A percentile compares a stretch with the other conserved stretches of the same genome.
phyloP scores from a whole-genome alignment of 2,797 vertebrate genomes.

The Melanotaenia trifasciata region DNA sequence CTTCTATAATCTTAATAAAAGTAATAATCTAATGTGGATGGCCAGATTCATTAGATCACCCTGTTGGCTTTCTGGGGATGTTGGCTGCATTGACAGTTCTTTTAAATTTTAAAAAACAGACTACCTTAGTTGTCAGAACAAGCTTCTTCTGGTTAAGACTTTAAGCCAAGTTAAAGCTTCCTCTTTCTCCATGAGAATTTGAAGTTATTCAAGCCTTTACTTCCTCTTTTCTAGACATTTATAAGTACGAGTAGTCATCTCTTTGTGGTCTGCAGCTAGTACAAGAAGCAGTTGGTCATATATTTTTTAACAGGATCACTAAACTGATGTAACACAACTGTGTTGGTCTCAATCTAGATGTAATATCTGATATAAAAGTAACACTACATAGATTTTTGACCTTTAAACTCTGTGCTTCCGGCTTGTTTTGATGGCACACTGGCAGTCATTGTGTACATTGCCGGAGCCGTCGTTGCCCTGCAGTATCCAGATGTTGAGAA shows the following conservation, averaged over 20 bases:
- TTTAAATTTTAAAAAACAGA: background rate
- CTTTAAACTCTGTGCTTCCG: too few species aligned
- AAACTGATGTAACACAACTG: too few species aligned
- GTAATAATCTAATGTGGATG: background rate
- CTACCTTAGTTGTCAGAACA: too few species aligned
- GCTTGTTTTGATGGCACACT: too few species aligned
- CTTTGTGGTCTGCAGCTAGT: background rate
- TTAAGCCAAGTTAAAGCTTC: background rate
- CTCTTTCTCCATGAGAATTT: background rate
- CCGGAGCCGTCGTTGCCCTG: too few species aligned
- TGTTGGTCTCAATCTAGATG: too few species aligned
- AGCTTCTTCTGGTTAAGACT: too few species aligned
- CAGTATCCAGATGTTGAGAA: too few species aligned
- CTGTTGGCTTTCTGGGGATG: background rate
- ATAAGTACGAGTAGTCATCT: background rate
- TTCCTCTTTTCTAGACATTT: background rate
- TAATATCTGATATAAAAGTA: too few species aligned
- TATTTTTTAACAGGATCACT: too few species aligned
- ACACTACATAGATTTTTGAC: too few species aligned
- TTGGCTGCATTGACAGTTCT: background rate
- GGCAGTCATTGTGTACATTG: too few species aligned
- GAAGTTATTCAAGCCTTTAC: background rate
- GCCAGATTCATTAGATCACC: background rate
- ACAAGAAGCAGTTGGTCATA: background rate
- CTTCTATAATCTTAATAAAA: background rate